A percentile compares a stretch with the other conserved stretches of the same genome.
Evolutionary conservation across 2,113 vertebrate species (phyloP).

Genomic region (Verasper variegatus): DNA sequence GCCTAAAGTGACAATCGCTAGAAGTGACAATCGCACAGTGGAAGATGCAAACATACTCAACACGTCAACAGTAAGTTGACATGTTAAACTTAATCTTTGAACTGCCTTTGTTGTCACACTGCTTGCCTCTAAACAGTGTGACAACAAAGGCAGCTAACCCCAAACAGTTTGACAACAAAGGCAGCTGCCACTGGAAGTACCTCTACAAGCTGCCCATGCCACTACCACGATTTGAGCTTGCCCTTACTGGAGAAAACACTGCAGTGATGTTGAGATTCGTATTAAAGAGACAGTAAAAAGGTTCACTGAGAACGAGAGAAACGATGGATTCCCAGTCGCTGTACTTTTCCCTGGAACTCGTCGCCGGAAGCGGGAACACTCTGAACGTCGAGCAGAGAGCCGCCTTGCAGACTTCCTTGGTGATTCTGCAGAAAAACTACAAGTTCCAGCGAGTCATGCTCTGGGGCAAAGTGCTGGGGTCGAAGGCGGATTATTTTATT

Average conservation of each 20-base stretch:
- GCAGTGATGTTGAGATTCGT: neutral
- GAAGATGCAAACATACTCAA: neutral
- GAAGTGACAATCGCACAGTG: no score
- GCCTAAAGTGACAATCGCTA: slow-evolving; percentile 10
- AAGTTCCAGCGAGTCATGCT: slow-evolving; percentile 87
- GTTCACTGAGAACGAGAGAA: neutral
- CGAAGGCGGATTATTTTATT: slow-evolving; percentile 88
- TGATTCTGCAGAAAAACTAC: slow-evolving; percentile 88
- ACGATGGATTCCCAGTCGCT: slow-evolving; percentile 85
- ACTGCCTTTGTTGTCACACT: no score
- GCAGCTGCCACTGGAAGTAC: no score
- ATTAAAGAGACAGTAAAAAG: neutral
- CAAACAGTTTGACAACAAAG: no score
- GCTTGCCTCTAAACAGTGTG: no score
- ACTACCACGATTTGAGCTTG: no score
- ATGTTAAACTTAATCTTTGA: no score
- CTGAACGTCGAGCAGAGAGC: slow-evolving; percentile 86
- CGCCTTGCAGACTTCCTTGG: slow-evolving; percentile 84
- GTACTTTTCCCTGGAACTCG: no score
- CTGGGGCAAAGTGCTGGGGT: slow-evolving; percentile 92
- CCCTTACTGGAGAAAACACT: neutral
- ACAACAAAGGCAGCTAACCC: no score
- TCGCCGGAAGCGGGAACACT: no score
- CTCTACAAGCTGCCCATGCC: no score
- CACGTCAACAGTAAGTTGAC: no score